A percentile compares a stretch with the other conserved stretches of the same genome.
phyloP scores from a whole-genome alignment of 1,140 invertebrate species.

The Megalopta genalis region DNA sequence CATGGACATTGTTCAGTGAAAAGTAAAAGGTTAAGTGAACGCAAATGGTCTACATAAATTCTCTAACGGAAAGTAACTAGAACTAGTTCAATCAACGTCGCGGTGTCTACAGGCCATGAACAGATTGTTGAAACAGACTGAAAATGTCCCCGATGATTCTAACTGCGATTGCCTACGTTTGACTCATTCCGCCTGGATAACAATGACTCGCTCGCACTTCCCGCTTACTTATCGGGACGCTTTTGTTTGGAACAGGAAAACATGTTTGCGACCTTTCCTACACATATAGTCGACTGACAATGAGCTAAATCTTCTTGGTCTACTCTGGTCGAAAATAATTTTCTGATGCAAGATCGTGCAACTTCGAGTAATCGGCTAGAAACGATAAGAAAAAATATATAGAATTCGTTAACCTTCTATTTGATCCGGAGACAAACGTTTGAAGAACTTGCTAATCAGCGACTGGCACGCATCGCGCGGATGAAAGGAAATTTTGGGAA shows the following conservation, averaged over 20 bases:
- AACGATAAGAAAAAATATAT: neutral
- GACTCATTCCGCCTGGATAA: constrained; percentile 51
- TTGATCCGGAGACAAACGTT: neutral
- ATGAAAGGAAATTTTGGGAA: no score
- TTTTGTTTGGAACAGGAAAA: constrained; percentile 20
- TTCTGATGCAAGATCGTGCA: neutral
- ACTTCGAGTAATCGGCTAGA: neutral
- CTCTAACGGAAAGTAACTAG: constrained; percentile 35
- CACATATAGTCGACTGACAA: neutral
- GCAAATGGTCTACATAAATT: constrained; percentile 13
- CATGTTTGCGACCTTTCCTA: neutral
- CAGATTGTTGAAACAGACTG: no score
- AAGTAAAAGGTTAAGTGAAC: constrained; percentile 17
- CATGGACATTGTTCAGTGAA: constrained; percentile 3
- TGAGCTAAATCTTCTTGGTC: neutral
- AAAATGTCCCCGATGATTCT: neutral
- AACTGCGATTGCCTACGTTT: constrained; percentile 11
- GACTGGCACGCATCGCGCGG: no score
- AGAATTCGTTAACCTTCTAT: no score
- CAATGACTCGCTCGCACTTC: constrained; percentile 65
- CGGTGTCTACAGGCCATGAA: no score
- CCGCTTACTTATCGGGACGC: constrained; percentile 64
- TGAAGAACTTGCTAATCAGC: neutral
- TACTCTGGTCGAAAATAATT: neutral
- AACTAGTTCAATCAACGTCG: neutral